A percentile compares a stretch with the other conserved stretches of the same genome.
Evolutionary conservation across 2,797 vertebrate genomes (phyloP).

Genomic region (Antennarius maculatus): DNA sequence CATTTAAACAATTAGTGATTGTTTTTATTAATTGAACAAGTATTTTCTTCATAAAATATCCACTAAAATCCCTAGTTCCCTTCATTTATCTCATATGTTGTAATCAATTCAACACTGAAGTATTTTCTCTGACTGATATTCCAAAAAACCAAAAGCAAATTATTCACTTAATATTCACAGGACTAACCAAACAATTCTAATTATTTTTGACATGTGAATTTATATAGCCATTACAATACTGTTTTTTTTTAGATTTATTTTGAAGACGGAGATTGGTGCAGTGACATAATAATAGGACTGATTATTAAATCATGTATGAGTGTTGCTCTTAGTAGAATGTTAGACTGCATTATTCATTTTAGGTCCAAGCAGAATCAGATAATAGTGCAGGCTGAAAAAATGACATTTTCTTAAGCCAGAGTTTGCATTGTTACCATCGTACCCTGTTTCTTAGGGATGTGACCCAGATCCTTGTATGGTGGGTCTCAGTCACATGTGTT

Average conservation of each 20-base stretch:
- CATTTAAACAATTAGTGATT: too few relatives aligned
- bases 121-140: too few relatives aligned
- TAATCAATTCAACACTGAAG: too few relatives aligned
- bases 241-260: background rate
- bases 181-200: background rate
- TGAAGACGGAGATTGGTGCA: background rate
- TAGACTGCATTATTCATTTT: background rate
- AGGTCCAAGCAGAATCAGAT: background rate
- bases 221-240: too few relatives aligned
- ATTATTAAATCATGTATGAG: background rate
- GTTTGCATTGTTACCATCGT: constrained; percentile 38
- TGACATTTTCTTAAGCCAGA: constrained; percentile 34
- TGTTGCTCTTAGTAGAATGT: background rate
- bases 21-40: too few relatives aligned
- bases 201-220: background rate
- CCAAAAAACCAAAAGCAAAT: too few relatives aligned
- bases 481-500: constrained; percentile 21
- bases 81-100: too few relatives aligned
- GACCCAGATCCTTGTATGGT: constrained; percentile 68
- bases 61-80: too few relatives aligned
- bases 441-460: constrained; percentile 48
- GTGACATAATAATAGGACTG: too few relatives aligned
- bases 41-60: too few relatives aligned
- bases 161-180: background rate
- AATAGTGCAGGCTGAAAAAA: constrained; percentile 2